Conservation (phyloP, 2,113 vertebrate genomes). For the Meriones unguiculatus region DNA sequence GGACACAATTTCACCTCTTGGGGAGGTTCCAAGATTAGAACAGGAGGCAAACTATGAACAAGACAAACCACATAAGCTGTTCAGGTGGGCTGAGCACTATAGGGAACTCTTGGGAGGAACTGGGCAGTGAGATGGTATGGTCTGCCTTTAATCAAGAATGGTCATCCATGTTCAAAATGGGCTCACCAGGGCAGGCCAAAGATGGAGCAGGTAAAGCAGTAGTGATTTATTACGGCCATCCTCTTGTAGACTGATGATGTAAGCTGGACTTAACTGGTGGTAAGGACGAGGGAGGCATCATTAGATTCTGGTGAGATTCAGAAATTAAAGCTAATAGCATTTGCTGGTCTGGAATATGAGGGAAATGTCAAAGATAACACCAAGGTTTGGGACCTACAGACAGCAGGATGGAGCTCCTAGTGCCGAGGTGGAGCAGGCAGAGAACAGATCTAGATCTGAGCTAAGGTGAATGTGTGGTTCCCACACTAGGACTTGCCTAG, state of each 20-base stretch:
- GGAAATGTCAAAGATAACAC: not conserved
- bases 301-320: not conserved
- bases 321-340: not conserved
- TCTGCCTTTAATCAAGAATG: not conserved
- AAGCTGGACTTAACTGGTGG: not conserved
- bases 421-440: not conserved
- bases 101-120: not conserved
- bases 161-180: not conserved
- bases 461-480: not conserved
- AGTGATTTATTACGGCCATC: not conserved
- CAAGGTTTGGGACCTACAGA: not conserved
- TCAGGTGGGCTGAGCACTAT: not conserved
- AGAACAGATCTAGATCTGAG: not conserved
- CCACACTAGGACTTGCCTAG: not conserved
- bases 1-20: not conserved
- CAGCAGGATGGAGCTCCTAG: not conserved
- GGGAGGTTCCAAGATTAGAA: not conserved
- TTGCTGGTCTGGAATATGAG: not conserved
- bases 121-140: not conserved
- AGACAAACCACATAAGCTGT: not conserved
- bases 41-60: not conserved
- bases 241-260: not conserved
- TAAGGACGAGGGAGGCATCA: not conserved
- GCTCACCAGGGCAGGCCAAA: not conserved
- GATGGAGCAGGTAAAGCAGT: not conserved